These are phyloP conservation scores for Todus mexicanus DNA, from an alignment of 2,797 vertebrate genomes.

Conservation along the genomic window DNA sequence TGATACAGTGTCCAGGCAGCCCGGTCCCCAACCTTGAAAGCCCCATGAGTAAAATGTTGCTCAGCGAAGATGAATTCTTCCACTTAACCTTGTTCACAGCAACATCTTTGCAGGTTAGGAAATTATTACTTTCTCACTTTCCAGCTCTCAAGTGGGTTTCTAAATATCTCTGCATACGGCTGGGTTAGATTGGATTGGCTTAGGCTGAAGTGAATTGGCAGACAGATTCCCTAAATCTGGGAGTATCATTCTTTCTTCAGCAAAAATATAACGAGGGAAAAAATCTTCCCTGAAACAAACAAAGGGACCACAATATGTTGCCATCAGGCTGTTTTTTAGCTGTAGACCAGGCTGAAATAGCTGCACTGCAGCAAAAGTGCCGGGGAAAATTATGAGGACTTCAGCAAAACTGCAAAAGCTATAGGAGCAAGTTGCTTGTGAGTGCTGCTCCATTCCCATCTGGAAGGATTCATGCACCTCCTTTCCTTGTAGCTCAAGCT, in stretches of 20 bases:
- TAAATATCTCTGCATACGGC: slow-evolving; percentile 11
- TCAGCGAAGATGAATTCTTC: background rate
- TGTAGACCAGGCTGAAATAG: background rate
- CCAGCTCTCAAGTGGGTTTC: background rate
- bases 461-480: background rate
- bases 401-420: background rate
- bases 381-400: slow-evolving; percentile 6
- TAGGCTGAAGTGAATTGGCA: slow-evolving; percentile 6
- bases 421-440: background rate
- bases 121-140: slow-evolving; percentile 19
- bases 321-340: background rate
- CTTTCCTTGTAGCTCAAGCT: background rate
- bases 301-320: background rate
- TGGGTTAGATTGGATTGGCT: slow-evolving; percentile 12
- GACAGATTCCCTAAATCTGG: background rate
- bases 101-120: slow-evolving; percentile 45
- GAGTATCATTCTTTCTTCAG: background rate
- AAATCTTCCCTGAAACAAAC: background rate
- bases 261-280: background rate
- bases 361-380: slow-evolving; percentile 39
- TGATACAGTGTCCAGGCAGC: background rate
- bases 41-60: background rate
- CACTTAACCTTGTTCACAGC: slow-evolving; percentile 14
- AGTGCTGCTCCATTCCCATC: background rate
- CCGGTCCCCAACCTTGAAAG: slow-evolving; percentile 21